Conservation (phyloP, 2,797 vertebrate genomes). For the Peromyscus melanophrys region DNA sequence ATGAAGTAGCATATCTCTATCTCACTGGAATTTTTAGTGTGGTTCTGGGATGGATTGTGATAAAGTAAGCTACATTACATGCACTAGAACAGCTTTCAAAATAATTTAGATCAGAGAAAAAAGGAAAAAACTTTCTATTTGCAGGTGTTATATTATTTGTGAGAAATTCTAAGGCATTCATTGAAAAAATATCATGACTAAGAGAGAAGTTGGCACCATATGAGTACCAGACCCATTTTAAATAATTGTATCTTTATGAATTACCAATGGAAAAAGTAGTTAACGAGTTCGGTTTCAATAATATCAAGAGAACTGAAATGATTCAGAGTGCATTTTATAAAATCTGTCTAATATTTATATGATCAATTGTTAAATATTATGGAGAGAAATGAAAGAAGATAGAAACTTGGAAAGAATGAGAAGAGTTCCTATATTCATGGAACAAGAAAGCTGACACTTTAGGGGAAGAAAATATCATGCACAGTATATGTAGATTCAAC, state of each 20-base stretch:
- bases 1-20: background rate
- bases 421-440: background rate
- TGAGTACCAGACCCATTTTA: background rate
- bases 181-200: background rate
- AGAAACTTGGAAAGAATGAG: background rate
- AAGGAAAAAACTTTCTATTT: background rate
- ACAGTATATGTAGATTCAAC: too few relatives aligned
- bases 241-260: background rate
- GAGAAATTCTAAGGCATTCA: background rate
- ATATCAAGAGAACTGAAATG: background rate
- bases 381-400: background rate
- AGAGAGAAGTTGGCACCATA: too few relatives aligned
- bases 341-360: background rate
- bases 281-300: background rate
- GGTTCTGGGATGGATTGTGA: background rate
- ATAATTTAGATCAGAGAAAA: background rate
- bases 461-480: background rate
- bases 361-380: background rate
- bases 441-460: too few relatives aligned
- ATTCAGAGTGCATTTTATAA: background rate
- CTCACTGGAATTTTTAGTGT: background rate
- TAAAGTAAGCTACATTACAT: background rate
- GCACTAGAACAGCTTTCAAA: background rate
- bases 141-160: background rate
- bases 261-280: background rate